Evolutionary conservation across 35 echinoderm and acorn worm species (phyloP).

Genomic region (Anneissia japonica): DNA sequence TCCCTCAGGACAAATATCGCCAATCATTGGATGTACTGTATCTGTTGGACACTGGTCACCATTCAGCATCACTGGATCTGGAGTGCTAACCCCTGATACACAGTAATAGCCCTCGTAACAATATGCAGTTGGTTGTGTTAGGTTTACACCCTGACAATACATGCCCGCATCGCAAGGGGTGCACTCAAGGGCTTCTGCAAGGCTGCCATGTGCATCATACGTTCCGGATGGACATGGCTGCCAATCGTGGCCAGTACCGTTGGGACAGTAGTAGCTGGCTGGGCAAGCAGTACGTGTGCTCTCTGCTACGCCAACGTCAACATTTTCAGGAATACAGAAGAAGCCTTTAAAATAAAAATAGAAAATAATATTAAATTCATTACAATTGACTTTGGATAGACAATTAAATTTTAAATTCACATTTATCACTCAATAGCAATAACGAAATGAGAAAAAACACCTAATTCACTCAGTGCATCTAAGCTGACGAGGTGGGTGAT

Average conservation of each 20-base stretch:
- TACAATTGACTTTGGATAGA: too few species aligned
- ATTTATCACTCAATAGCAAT: too few species aligned
- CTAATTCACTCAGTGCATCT: too few species aligned
- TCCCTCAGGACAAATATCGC: conserved; percentile 74
- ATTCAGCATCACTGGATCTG: conserved; percentile 63
- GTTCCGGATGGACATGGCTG: conserved; percentile 85
- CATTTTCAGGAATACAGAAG: conserved; percentile 88
- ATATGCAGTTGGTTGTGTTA: conserved; percentile 60
- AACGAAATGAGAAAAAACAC: too few species aligned
- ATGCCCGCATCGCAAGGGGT: conserved; percentile 84
- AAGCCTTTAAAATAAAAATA: conserved; percentile 57
- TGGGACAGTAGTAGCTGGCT: conserved; percentile 77
- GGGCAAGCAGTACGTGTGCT: conserved; percentile 63
- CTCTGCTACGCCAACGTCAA: conserved; percentile 50
- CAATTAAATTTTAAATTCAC: too few species aligned
- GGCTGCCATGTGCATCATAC: conserved; percentile 45
- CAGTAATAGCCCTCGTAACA: conserved; percentile 75
- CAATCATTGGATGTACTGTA: conserved; percentile 85
- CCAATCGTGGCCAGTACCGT: conserved; percentile 89
- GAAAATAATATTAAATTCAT: too few species aligned
- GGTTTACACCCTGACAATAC: conserved; percentile 81
- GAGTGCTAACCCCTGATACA: conserved; percentile 69
- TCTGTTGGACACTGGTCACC: conserved; percentile 78
- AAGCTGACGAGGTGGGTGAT: too few species aligned
- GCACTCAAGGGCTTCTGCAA: conserved; percentile 59